These are phyloP conservation scores for Drosophila neocordata DNA, from an alignment of 1,140 invertebrate species.

Conservation along the genomic window DNA sequence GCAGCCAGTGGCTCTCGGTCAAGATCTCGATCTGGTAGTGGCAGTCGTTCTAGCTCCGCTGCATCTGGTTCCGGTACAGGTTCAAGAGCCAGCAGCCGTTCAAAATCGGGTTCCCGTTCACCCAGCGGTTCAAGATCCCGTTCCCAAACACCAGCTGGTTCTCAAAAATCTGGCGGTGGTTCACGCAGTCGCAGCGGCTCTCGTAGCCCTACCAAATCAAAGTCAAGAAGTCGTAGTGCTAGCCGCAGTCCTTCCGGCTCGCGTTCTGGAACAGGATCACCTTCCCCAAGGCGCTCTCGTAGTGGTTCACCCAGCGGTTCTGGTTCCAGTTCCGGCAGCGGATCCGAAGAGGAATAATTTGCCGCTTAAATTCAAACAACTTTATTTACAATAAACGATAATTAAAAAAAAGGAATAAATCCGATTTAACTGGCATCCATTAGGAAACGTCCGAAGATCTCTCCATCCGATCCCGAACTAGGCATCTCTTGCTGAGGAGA, in stretches of 20 bases:
- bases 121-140: slow-evolving; percentile 78
- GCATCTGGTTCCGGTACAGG: slow-evolving; percentile 80
- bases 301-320: slow-evolving; percentile 69
- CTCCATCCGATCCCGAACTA: slow-evolving; percentile 61
- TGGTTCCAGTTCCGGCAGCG: slow-evolving; percentile 71
- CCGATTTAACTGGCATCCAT: slow-evolving; percentile 61
- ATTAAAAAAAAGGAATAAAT: not conserved
- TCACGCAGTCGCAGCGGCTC: slow-evolving; percentile 75
- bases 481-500: slow-evolving; percentile 52
- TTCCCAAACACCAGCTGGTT: slow-evolving; percentile 52
- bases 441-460: slow-evolving; percentile 61
- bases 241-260: slow-evolving; percentile 67
- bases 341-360: slow-evolving; percentile 62
- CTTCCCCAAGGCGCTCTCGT: slow-evolving; percentile 76
- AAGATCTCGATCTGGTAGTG: slow-evolving; percentile 16
- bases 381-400: slow-evolving; percentile 15
- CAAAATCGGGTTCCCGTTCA: slow-evolving; percentile 77
- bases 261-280: slow-evolving; percentile 66
- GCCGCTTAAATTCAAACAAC: not conserved
- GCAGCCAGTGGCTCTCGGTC: slow-evolving; percentile 49
- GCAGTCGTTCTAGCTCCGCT: slow-evolving; percentile 38
- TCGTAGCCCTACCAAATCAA: slow-evolving; percentile 41
- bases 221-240: slow-evolving; percentile 61
- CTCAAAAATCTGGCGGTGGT: slow-evolving; percentile 76
- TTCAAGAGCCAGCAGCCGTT: slow-evolving; percentile 68